Evolutionary conservation across 2,113 vertebrate genomes (phyloP).

Genomic region (Oostethus manadensis): DNA sequence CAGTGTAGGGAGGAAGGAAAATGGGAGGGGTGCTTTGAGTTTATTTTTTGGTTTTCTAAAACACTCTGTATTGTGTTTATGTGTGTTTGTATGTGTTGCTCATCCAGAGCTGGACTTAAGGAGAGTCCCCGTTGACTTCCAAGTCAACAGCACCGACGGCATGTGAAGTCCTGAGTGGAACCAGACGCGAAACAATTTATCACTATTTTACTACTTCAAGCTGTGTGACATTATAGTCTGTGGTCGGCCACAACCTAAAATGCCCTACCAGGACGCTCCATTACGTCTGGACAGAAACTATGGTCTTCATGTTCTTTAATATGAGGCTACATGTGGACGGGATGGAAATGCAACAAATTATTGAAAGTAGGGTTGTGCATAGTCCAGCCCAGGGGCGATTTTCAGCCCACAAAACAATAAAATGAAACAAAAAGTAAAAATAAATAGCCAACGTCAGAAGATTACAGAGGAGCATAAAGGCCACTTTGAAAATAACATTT

Average conservation of each 20-base stretch:
- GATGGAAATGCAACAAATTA: too few species aligned
- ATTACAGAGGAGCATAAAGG: too few species aligned
- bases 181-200: constrained; percentile 27
- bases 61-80: constrained; percentile 5
- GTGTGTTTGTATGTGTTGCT: background rate
- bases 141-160: constrained; percentile 17
- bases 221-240: constrained; percentile 9
- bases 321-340: background rate
- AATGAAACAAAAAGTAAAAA: too few species aligned
- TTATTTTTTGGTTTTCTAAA: constrained; percentile 8
- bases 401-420: too few species aligned
- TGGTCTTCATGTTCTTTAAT: constrained; percentile 4
- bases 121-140: background rate
- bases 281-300: constrained; percentile 22
- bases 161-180: constrained; percentile 29
- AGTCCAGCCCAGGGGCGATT: too few species aligned
- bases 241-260: constrained; percentile 25
- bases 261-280: constrained; percentile 1
- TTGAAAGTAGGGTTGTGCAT: too few species aligned
- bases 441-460: too few species aligned
- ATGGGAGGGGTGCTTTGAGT: background rate
- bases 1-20: constrained; percentile 4
- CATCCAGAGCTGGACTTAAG: background rate
- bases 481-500: too few species aligned
- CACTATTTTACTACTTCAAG: constrained; percentile 20